Evolutionary conservation across 2,797 vertebrate genomes (phyloP), one percentile per base, ranked within the genome.

Genomic region (Brachymystax lenok): DNA sequence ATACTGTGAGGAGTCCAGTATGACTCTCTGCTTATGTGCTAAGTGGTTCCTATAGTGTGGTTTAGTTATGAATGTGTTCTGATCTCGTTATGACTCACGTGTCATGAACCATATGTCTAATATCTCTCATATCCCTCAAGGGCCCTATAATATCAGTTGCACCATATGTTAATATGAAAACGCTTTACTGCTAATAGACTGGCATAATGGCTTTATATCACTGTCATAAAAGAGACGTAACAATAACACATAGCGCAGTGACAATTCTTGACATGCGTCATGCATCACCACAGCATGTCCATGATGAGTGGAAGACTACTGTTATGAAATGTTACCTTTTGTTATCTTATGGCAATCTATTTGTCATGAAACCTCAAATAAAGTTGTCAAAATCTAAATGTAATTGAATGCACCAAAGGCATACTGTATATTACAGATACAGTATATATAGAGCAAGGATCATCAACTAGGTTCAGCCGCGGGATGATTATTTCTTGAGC

Each of bases 21-120:
- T 27, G 56, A 74, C 8, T n/a, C 19, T 24, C 1, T 24, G 13
- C 61, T 6, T 21, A 67, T 24, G 13, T 19, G 7, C 50, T 28
- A 10, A 69, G 56, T 51, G 63, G 68, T 78, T 83, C 69, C 78
- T 77, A 88, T 77, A 87, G 76, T 7, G 78, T 86, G 85, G 83
- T 86, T 90, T 63, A 86, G 88, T 80, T 82, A 83, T 89, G 85
- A 88, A 90, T 85, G 84, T 87, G 85, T 74, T 88, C 74, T 17
- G 78, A 89, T 89, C 87, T 77, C 4, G 84, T 72, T 89, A 92
- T 94, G 94, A 95, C 85, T 94, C 92, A 94, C 80, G 69, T 33
- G 81, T 81, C 80, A 66, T 83, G 86, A 89, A 91, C 91, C 85
- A 81, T 84, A 74, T 78, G 80, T 79, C 86, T 91, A 84, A 88